Evolutionary conservation across 37 sponge, comb jelly and placozoan species (phyloP), one percentile per base, ranked within the genome.

Genomic region (Cliona cf. orientalis): DNA sequence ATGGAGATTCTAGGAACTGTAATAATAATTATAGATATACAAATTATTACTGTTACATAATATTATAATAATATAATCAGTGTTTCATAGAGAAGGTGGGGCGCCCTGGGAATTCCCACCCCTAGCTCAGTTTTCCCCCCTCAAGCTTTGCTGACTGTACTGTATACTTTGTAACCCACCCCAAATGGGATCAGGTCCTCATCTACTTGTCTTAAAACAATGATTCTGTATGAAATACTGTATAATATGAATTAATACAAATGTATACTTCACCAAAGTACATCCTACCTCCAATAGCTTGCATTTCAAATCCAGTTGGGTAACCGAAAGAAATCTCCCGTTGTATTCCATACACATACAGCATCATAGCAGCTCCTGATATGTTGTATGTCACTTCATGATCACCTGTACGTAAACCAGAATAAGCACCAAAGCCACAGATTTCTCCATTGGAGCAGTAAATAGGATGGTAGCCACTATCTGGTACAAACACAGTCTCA

Each of bases 291-390:
- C 53, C 38, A 89, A 38, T 62, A 80, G 84, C 38, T 69, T n/a
- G 61, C 32, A 83, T 32, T 36, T 63, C 79, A 78, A 63, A 79
- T 17, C 90, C 90, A 25, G 49, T 68, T 14, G 78, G 67, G 53
- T 66, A 78, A 1, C 39, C 80, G 46, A 58, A 84, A n/a, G 78
- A 56, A 23, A 36, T 72, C 46, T 89, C 70, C 32, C 31, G 22
- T 0, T 49, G 74, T 56, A 71, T 75, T 37, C 79, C 84, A 55
- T 63, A 79, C 29, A 78, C 22, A 2, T 22, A 41, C 31, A 60
- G 60, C 58, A 36, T 39, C 21, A 89, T 31, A 1, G 19, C 61
- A 44, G 71, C 80, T 9, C 57, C 56, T 19, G 80, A 69, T 26
- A 77, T 49, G 29, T 63, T 33, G 44, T 66, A 58, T 12, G 32